Percentiles rank a stretch among this genome's conserved stretches.
Conservation (phyloP, 2,113 vertebrate genomes). For the Odontesthes bonariensis region DNA sequence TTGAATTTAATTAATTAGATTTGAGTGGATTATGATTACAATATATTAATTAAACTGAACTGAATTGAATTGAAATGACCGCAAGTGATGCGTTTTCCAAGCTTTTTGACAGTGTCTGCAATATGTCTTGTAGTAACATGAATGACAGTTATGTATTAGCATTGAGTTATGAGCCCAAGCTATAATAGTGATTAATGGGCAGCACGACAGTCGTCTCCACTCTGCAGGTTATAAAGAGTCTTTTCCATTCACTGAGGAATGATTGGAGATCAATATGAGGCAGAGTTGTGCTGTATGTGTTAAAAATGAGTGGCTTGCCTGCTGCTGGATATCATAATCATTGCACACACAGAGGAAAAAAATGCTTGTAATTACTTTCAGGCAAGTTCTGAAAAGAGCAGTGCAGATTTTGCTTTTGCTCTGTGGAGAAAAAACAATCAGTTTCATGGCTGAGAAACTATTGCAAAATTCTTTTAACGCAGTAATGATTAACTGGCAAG, state of each 20-base stretch:
- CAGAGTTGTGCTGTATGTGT: not conserved
- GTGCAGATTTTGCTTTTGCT: not conserved
- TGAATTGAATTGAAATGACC: not conserved
- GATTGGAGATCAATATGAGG: conserved; percentile 15
- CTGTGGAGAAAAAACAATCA: not conserved
- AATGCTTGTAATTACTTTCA: conserved; percentile 14
- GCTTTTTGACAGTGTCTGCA: not conserved
- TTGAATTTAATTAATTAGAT: too few relatives aligned
- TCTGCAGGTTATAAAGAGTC: not conserved
- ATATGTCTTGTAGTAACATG: not conserved
- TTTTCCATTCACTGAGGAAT: conserved; percentile 5
- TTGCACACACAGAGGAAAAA: not conserved
- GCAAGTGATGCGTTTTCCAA: not conserved
- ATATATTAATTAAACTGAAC: too few relatives aligned
- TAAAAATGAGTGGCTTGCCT: conserved; percentile 8
- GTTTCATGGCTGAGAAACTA: conserved; percentile 7
- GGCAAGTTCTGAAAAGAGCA: conserved; percentile 10
- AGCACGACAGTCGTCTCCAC: not conserved
- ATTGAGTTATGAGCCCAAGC: not conserved
- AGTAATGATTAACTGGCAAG: conserved; percentile 22
- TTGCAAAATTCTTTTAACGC: conserved; percentile 26
- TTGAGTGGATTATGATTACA: too few relatives aligned
- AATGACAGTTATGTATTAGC: not conserved
- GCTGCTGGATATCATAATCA: conserved; percentile 25
- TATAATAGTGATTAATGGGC: conserved; percentile 7